Evolutionary conservation across 2,888 invertebrate genomes (phyloP).

Genomic region (Zygaena filipendulae): DNA sequence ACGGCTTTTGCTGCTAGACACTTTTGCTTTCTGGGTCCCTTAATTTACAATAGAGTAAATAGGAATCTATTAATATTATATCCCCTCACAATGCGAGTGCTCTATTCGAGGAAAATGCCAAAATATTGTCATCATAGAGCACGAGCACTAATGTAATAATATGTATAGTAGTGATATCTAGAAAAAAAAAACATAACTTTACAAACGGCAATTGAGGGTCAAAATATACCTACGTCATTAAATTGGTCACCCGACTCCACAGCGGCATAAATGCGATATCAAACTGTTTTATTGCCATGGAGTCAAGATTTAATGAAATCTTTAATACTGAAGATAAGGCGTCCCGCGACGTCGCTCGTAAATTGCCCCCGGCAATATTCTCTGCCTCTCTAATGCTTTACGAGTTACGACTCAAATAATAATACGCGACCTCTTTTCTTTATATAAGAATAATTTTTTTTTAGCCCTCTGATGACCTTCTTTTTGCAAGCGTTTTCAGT

Average conservation of each 20-base stretch:
- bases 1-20: too few species aligned
- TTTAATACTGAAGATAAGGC: constrained; percentile 62
- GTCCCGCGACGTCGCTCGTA: constrained; percentile 31
- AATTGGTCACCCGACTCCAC: constrained; percentile 49
- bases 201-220: too few species aligned
- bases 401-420: too few species aligned
- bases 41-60: too few species aligned
- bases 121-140: neutral
- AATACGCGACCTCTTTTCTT: too few species aligned
- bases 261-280: constrained; percentile 53
- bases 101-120: too few species aligned
- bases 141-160: too few species aligned
- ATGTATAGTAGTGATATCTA: too few species aligned
- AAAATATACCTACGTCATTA: constrained; percentile 56
- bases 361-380: constrained; percentile 46
- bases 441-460: constrained; percentile 4
- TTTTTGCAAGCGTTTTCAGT: constrained; percentile 2
- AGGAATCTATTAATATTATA: too few species aligned
- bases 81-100: too few species aligned
- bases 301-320: constrained; percentile 66
- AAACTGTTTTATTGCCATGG: constrained; percentile 62
- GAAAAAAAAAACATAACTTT: neutral
- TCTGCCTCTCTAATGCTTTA: constrained; percentile 25
- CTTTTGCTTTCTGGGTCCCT: too few species aligned
- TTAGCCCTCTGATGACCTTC: constrained; percentile 1